Percentiles rank a stretch among this genome's conserved stretches.
phyloP scores from a whole-genome alignment of 2,113 vertebrate species.

The Ramphastos sulfuratus region DNA sequence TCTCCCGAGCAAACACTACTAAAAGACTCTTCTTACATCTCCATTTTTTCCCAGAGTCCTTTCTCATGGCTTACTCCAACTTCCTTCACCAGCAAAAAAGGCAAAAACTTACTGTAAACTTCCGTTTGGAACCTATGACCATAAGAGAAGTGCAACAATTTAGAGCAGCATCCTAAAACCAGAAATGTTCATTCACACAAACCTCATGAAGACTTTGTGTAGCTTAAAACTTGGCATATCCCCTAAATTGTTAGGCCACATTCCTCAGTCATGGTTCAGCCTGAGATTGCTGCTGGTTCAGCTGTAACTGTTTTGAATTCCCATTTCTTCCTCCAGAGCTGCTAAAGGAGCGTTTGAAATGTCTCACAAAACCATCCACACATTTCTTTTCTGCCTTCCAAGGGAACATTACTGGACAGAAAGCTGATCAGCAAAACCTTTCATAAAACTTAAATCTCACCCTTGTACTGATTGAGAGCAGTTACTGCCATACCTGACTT shows the following conservation, averaged over 20 bases:
- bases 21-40: not conserved
- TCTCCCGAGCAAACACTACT: not conserved
- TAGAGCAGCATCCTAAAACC: not conserved
- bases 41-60: not conserved
- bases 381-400: not conserved
- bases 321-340: not conserved
- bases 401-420: not conserved
- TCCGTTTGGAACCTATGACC: not conserved
- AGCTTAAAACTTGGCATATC: not conserved
- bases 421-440: not conserved
- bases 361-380: not conserved
- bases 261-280: not conserved
- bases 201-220: not conserved
- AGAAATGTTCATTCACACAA: not conserved
- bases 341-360: not conserved
- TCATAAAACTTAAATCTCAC: not conserved
- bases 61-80: conserved; percentile 25
- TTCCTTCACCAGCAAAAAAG: not conserved
- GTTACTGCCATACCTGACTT: not conserved
- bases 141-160: not conserved
- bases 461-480: not conserved
- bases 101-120: not conserved
- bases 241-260: not conserved
- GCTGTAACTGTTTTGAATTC: not conserved
- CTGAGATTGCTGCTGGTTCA: not conserved